Base-by-base conservation (phyloP, 2,113 vertebrate genomes). In the Salvelinus sp. region DNA sequence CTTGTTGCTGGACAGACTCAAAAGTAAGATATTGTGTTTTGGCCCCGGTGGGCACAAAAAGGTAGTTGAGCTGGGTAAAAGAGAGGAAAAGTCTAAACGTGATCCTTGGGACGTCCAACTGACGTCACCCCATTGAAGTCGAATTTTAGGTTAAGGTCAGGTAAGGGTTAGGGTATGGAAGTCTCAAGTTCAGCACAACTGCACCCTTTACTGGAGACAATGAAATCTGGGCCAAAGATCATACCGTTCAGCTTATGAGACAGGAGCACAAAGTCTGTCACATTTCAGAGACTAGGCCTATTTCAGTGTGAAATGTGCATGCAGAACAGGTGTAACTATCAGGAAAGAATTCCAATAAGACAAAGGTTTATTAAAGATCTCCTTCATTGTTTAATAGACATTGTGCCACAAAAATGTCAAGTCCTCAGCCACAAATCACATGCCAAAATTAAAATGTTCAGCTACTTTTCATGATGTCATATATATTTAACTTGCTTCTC, bases 311-410 rank as follows among this genome's bases (percentile, higher is more conserved):
- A 68, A n/a, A 18, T 68, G 66, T 68, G 30, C 18, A 38, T 66
- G 27, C 27, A 68, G 28, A 68, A 68, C 16, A 1, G 2, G 18
- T 33, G 28, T 38, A 20, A 33, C 30, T 38, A 33, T 20, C 4
- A 30, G 28, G 30, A 12, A 44, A 33, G 14, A 68, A 68, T 9
- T 33, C 69, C 75, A 44, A 2, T 38, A 76, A 79, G 70, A 86
- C 68, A 54, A 83, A 38, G 62, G 30, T 74, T 87, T 91, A 92
- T 89, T 89, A 90, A 92, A 92, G 82, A 86, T 91, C 87, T 93
- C 88, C 90, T 92, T 91, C 89, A 90, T 86, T 74, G 69, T 88
- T 88, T 91, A 87, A 91, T 89, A 73, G 87, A 90, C 88, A 88
- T 79, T 73, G 84, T 85, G 88, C 82, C 86, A 91, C 83, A 90